Evolutionary conservation across 2,888 invertebrate species (phyloP).

Genomic region (Cordilura impudica): DNA sequence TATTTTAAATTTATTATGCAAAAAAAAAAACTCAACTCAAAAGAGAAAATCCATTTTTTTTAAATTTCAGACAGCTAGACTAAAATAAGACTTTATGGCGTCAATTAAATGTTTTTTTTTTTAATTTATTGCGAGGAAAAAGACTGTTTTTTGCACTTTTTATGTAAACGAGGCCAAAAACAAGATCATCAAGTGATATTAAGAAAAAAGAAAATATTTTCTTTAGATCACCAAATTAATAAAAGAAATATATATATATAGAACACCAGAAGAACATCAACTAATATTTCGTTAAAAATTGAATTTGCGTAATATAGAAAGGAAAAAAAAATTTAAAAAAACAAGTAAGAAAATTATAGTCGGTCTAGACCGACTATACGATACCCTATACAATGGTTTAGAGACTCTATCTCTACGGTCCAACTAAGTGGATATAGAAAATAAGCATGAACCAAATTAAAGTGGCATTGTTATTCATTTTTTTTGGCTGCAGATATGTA

Average conservation of each 20-base stretch:
- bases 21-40: conserved; percentile 4
- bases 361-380: no score
- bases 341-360: no score
- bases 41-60: conserved; percentile 11
- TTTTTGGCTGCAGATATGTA: no score
- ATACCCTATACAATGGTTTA: no score
- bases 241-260: conserved; percentile 5
- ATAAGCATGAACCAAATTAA: no score
- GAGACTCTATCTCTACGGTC: no score
- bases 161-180: conserved; percentile 52
- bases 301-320: conserved; percentile 27
- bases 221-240: no score
- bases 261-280: neutral
- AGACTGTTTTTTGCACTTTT: neutral
- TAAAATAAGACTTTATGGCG: conserved; percentile 69
- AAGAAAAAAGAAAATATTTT: conserved; percentile 28
- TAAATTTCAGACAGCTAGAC: conserved; percentile 45
- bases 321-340: conserved; percentile 8
- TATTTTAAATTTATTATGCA: neutral
- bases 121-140: conserved; percentile 4
- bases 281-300: neutral
- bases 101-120: conserved; percentile 68
- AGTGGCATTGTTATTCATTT: no score
- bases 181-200: conserved; percentile 44
- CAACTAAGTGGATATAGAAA: no score